Evolutionary conservation across 2,113 vertebrate species (phyloP).

Genomic region (Panthera uncia): DNA sequence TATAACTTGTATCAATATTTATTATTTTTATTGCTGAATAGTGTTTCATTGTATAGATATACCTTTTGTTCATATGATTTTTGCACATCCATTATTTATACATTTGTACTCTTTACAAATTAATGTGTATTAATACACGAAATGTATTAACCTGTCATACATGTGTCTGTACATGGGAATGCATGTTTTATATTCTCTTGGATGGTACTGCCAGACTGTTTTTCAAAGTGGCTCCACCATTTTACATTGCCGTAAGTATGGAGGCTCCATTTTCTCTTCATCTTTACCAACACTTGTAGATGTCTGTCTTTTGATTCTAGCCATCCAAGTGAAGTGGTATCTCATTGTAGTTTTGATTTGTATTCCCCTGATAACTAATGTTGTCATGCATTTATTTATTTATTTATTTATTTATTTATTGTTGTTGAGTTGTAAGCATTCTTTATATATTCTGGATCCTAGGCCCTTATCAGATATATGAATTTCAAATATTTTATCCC

Average conservation of each 20-base stretch:
- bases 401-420: background rate
- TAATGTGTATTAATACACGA: background rate
- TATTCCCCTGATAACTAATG: background rate
- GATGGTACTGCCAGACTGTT: background rate
- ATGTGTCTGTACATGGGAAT: background rate
- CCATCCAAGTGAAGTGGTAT: background rate
- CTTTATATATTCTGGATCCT: background rate
- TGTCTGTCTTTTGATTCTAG: conserved; percentile 8
- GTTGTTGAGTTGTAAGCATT: background rate
- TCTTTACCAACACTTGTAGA: background rate
- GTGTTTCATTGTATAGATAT: background rate
- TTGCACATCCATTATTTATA: background rate
- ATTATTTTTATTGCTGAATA: background rate
- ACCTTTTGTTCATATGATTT: background rate
- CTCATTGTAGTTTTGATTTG: background rate
- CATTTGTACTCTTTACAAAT: background rate
- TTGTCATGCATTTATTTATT: background rate
- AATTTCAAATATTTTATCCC: background rate
- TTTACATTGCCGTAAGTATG: conserved; percentile 25
- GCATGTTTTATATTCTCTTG: background rate
- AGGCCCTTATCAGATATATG: background rate
- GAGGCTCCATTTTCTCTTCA: background rate
- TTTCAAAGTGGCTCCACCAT: background rate
- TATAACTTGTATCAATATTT: background rate
- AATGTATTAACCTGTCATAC: background rate